Evolutionary conservation across 2,113 vertebrate genomes (phyloP).

Genomic region (Myiopsitta monachus): DNA sequence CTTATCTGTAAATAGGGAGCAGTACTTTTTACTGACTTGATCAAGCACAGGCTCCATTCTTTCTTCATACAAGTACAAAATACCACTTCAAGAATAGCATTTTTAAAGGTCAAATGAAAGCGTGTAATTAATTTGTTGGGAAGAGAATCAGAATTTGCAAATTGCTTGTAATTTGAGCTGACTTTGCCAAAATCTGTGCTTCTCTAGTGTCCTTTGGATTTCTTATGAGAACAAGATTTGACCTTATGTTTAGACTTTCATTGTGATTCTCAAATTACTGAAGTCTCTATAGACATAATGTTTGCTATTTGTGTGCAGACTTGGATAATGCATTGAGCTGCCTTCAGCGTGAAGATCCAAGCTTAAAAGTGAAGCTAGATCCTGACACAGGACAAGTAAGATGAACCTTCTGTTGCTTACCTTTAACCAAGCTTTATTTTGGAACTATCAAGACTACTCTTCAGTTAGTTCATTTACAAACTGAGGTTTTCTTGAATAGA

Average conservation of each 20-base stretch:
- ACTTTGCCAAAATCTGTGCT: neutral
- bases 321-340: conserved; percentile 89
- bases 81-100: neutral
- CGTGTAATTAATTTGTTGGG: neutral
- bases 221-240: neutral
- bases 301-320: conserved; percentile 73
- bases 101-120: neutral
- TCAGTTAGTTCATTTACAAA: neutral
- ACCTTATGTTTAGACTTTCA: neutral
- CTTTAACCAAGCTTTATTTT: neutral
- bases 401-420: neutral
- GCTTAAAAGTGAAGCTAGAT: conserved; percentile 82
- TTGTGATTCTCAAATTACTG: neutral
- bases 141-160: neutral
- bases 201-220: neutral
- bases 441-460: neutral
- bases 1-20: neutral
- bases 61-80: neutral
- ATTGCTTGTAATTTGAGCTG: neutral
- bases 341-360: conserved; percentile 96
- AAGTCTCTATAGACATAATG: neutral
- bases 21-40: neutral
- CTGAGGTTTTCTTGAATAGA: neutral
- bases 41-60: neutral
- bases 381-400: conserved; percentile 82